Conservation (phyloP, 2,888 invertebrate genomes). For the Nyleta sp. region DNA sequence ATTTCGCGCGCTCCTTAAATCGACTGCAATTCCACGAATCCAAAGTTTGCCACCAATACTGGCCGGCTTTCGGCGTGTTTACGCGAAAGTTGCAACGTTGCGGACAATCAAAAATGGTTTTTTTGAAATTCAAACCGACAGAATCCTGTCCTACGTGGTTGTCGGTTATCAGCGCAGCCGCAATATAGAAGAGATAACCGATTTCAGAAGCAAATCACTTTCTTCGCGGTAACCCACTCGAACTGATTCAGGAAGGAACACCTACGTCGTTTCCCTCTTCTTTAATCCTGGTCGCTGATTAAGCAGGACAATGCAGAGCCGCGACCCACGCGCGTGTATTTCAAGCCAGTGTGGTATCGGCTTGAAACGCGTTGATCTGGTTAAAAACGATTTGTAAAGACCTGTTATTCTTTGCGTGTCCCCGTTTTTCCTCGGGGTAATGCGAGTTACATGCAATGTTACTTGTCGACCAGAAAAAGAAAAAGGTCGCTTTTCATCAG, state of each 20-base stretch:
- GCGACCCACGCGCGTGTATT: slow-evolving; percentile 15
- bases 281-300: slow-evolving; percentile 39
- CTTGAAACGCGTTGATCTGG: too few relatives aligned
- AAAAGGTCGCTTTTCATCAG: too few relatives aligned
- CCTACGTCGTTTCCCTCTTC: slow-evolving; percentile 38
- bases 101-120: too few relatives aligned
- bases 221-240: slow-evolving; percentile 41
- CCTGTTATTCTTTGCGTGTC: background rate
- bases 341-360: background rate
- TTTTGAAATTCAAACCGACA: too few relatives aligned
- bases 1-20: slow-evolving; percentile 29
- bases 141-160: too few relatives aligned
- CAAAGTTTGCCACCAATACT: too few relatives aligned
- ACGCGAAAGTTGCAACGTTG: too few relatives aligned
- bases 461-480: too few relatives aligned
- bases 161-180: too few relatives aligned
- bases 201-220: slow-evolving; percentile 53
- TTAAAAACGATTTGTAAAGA: slow-evolving; percentile 17
- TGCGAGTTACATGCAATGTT: too few relatives aligned
- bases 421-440: too few relatives aligned
- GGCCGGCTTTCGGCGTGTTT: too few relatives aligned
- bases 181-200: slow-evolving; percentile 16
- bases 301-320: slow-evolving; percentile 39
- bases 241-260: slow-evolving; percentile 39
- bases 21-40: slow-evolving; percentile 4